Evolutionary conservation across 2,888 invertebrate species (phyloP), one percentile per base, ranked within the genome.

Genomic region (Zele albiditarsus): DNA sequence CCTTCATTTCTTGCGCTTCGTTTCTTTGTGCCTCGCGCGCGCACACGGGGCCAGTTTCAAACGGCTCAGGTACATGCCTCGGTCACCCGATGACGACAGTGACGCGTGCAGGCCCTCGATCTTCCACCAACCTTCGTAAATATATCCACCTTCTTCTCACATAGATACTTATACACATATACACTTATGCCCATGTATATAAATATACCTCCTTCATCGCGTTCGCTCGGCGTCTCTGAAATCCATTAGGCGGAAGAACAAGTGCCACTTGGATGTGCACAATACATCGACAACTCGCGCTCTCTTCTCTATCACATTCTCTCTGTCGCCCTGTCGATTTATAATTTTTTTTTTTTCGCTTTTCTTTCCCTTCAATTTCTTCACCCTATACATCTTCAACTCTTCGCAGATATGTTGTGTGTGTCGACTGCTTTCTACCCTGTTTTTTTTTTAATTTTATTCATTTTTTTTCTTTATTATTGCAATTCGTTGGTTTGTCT

Each of bases 21-120:
- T 73, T 76, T 75, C 77, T 79, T 77, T 78, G 77, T 78, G 78
- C 69, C 74, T 62, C 70, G 38, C 70, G 72, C 73, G 71, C 33
- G 46, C 53, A 74, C 53, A 20, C 53, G 71, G 73, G 77, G 74
- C 77, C 77, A 71, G 66, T 57, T 58, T 71, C 72, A 73, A 67
- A 71, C 67, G 28, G 20, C 60, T 75, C 78, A 78, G 78, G 76
- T 78, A 76, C 74, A 78, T 63, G 60, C 73, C 69, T 71, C 62
- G 77, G 77, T 74, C 71, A 72, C 23, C 60, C 68, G 58, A 71
- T 71, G 75, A 71, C 67, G 66, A 71, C 71, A 49, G 20, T 69
- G 80, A 82, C 79, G 83, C 81, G 82, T 82, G 82, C 82, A 79
- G 79, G 73, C 78, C 78, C 80, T 79, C 63, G 60, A 57, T 68